Conservation (phyloP, 1,140 invertebrate species). For the Penaeus chinensis region DNA sequence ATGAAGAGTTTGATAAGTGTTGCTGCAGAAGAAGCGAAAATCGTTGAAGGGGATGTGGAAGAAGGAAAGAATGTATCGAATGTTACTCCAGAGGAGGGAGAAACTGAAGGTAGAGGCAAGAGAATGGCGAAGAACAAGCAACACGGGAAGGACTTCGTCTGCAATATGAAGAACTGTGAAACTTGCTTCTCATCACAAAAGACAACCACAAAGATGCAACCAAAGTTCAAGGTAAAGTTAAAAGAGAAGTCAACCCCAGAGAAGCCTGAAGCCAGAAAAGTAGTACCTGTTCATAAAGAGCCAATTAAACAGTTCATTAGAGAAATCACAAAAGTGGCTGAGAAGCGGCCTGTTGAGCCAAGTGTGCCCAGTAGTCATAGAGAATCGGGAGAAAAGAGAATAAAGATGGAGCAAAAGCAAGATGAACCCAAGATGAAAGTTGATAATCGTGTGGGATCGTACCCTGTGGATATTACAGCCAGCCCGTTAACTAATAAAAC, state of each 20-base stretch:
- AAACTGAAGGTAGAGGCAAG: constrained; percentile 40
- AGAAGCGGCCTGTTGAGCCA: neutral
- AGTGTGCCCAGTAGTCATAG: no score
- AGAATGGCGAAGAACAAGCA: constrained; percentile 54
- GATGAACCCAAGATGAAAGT: constrained; percentile 53
- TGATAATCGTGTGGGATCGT: constrained; percentile 49
- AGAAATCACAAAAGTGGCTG: constrained; percentile 17
- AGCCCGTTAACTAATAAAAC: constrained; percentile 34
- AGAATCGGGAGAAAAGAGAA: neutral
- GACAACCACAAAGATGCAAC: neutral
- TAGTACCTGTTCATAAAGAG: neutral
- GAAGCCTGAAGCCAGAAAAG: constrained; percentile 27
- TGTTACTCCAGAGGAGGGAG: constrained; percentile 25
- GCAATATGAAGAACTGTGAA: constrained; percentile 62
- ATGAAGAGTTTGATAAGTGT: constrained; percentile 49
- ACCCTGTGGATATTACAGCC: constrained; percentile 54
- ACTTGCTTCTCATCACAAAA: constrained; percentile 48
- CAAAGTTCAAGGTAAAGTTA: constrained; percentile 5
- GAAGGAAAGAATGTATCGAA: neutral
- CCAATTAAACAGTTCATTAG: constrained; percentile 18
- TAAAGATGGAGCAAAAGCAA: neutral
- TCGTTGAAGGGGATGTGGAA: constrained; percentile 5
- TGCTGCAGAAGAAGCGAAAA: constrained; percentile 15
- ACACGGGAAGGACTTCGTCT: constrained; percentile 63
- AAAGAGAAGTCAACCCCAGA: constrained; percentile 19